Evolutionary conservation across 1,140 invertebrate genomes (phyloP), one percentile per base, ranked within the genome.

Genomic region (Cydia amplana): DNA sequence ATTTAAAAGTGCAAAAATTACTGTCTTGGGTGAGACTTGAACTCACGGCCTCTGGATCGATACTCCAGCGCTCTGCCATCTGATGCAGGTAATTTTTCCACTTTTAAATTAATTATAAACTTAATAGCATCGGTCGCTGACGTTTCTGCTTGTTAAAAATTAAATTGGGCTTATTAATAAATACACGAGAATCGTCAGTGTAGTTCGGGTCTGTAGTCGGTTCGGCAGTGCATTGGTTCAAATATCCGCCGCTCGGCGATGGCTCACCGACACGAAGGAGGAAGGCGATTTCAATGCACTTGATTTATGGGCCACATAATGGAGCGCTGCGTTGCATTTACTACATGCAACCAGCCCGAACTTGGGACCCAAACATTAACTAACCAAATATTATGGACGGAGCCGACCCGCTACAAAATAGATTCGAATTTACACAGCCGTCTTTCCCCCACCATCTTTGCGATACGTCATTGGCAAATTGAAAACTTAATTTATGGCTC

Each of bases 241-340:
- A 86, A 88, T 86, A 87, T 86, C 83, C 83, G 82, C 86, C 80
- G 75, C 80, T 78, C 76, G 78, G 78, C 80, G 79, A 87, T 86
- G 82, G 82, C 79, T 80, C 80, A 78, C 82, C 84, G 85, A 84
- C 85, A 88, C 84, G 86, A 89, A 87, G 76, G 84, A 87, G 86
- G 85, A 86, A 87, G 87, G 79, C 84, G 83, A 84, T 88, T 90
- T 88, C 85, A 88, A 86, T 88, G 86, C 87, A 82, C 79, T 83
- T 90, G 87, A 90, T 90, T 90, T 90, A 90, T 86, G 83, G 74
- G 73, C 82, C 83, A 80, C 82, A 80, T 88, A 87, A 90, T 88
- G 83, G 83, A 81, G 78, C 80, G 78, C 80, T 83, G 82, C 79
- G 80, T 82, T 84, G 83, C 85, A 82, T 83, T 87, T 81, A 79